Conservation (phyloP, 2,797 vertebrate genomes). For the Triplophysa yarkandensis region DNA sequence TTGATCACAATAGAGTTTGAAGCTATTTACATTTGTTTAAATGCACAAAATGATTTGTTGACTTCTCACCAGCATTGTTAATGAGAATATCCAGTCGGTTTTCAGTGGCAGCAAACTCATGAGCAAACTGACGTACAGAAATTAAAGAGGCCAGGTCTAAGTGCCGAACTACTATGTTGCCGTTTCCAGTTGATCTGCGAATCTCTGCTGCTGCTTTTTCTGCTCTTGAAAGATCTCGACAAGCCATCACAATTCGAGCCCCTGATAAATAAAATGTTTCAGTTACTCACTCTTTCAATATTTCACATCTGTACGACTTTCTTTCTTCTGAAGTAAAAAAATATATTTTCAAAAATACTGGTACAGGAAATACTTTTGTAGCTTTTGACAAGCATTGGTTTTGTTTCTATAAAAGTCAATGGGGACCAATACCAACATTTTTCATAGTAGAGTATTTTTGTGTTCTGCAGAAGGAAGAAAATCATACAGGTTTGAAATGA, state of each 20-base stretch:
- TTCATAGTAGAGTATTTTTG: too few species aligned
- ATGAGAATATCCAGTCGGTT: slow-evolving; percentile 61
- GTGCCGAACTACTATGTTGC: slow-evolving; percentile 56
- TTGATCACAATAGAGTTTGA: not conserved
- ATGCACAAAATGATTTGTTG: not conserved
- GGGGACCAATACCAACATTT: too few species aligned
- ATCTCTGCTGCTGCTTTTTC: slow-evolving; percentile 60
- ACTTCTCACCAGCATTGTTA: slow-evolving; percentile 64
- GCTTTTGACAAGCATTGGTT: too few species aligned
- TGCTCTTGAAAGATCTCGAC: slow-evolving; percentile 59
- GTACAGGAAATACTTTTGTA: too few species aligned
- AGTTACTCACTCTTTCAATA: too few species aligned
- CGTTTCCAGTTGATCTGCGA: slow-evolving; percentile 56
- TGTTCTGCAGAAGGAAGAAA: too few species aligned
- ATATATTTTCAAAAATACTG: too few species aligned
- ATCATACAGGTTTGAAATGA: too few species aligned
- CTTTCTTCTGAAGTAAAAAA: too few species aligned
- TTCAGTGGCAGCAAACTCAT: slow-evolving; percentile 52
- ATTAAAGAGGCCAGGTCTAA: slow-evolving; percentile 60
- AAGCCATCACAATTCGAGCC: slow-evolving; percentile 66
- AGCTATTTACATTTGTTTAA: not conserved
- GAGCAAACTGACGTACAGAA: slow-evolving; percentile 60
- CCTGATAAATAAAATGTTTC: slow-evolving; percentile 52
- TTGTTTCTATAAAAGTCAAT: too few species aligned
- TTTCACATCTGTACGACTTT: too few species aligned